Percentiles rank a stretch among this genome's conserved stretches.
phyloP scores from a whole-genome alignment of 2,888 invertebrate species.

The Xylota sylvarum region DNA sequence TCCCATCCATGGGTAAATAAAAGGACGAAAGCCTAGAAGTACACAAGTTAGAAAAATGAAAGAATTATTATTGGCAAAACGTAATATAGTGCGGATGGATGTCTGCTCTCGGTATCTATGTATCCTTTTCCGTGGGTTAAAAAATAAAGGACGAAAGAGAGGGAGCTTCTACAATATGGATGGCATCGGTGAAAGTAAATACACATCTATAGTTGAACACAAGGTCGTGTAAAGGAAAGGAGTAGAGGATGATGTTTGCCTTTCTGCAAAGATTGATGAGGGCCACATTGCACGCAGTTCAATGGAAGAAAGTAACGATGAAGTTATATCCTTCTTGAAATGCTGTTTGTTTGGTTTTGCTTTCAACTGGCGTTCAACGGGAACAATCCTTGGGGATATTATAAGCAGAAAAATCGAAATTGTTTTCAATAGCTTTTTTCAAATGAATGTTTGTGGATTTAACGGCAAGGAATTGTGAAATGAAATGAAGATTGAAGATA shows the following conservation, averaged over 20 bases:
- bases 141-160: slow-evolving; percentile 16
- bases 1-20: slow-evolving; percentile 50
- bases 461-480: background rate
- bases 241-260: slow-evolving; percentile 25
- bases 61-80: slow-evolving; percentile 74
- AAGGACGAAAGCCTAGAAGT: slow-evolving; percentile 66
- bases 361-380: slow-evolving; percentile 20
- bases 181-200: slow-evolving; percentile 45
- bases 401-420: slow-evolving; percentile 40
- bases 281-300: slow-evolving; percentile 51
- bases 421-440: slow-evolving; percentile 33
- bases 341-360: slow-evolving; percentile 13
- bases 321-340: slow-evolving; percentile 25
- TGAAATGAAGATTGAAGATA: background rate
- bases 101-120: slow-evolving; percentile 12
- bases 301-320: slow-evolving; percentile 14
- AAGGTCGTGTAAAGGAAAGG: slow-evolving; percentile 32
- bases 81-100: slow-evolving; percentile 70
- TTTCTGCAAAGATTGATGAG: slow-evolving; percentile 65
- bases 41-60: slow-evolving; percentile 75
- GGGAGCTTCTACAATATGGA: too few relatives aligned
- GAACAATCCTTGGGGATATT: slow-evolving; percentile 35
- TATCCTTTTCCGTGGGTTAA: slow-evolving; percentile 24
- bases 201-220: slow-evolving; percentile 42
- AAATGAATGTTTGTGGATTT: background rate